Evolutionary conservation across 1,140 invertebrate genomes (phyloP), one percentile per base, ranked within the genome.

Genomic region (Solenopsis fugax): DNA sequence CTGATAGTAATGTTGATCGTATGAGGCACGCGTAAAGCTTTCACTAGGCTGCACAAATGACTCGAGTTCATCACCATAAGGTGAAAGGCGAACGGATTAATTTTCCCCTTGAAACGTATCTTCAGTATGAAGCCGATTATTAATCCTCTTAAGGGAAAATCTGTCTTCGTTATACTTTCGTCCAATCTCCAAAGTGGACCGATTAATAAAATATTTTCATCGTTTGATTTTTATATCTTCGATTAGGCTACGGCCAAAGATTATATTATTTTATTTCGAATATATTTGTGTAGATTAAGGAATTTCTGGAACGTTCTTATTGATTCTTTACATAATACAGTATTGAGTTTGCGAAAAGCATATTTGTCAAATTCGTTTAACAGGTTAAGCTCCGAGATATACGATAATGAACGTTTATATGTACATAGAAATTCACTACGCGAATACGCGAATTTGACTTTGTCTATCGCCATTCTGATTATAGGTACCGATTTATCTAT

Each of bases 401-500:
- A 52, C 76, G 45, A 48, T 48, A 88, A 73, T 87, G 29, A 77
- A 62, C 29, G 72, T 73, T 29, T 29, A 29, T 62, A 85, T 54
- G 72, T 45, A 88, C 71, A 75, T 56, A 84, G 18, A 88, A 65
- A 72, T 67, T 58, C 58, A 72, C 52, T 73, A 77, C 76, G 41
- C 29, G 29, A 29, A 67, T 64, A 78, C 62, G 58, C 73, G 50
- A 72, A 62, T 73, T 73, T 69, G 73, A 60, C 67, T 88, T n/a
- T 88, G 87, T 65, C 54, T 86, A 90, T 88, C 90, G 88, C 87
- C 87, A 80, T 78, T 88, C 87, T 89, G 90, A 88, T 72, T 88
- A 90, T 87, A 91, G 72, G 75, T 92, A 91, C 89, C 76, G 91
- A 92, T 65, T 89, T 91, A 93, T 89, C 86, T 90, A 90, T 78